Evolutionary conservation across 37 sponge, comb jelly and placozoan genomes (phyloP), one percentile per base, ranked within the genome.

Genomic region (Ianthella basta): DNA sequence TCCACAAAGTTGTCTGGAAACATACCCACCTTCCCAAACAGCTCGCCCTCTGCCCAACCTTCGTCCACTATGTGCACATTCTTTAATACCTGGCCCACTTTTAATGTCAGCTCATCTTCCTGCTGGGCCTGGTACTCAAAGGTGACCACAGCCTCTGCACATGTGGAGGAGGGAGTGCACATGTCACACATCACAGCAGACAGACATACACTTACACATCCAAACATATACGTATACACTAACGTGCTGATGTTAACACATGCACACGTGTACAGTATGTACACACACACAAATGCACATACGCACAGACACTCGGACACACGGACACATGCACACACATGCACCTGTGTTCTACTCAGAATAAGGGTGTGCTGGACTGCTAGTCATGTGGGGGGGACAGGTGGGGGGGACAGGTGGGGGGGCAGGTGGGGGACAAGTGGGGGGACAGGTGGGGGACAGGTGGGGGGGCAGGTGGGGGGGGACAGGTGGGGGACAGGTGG

Each of bases 1-100:
- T 92, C 24, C 33, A 92, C 93, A 89, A 92, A 92, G 78, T 92
- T 92, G 44, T 92, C 93, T 37, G 93, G 93, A 61, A 92, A 92
- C 84, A 92, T 83, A 15, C 93, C 93, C 57, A n/a, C 67, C 15
- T 67, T 59, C 16, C 93, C 93, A 72, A 84, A 83, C 39, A 92
- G 80, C 29, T 79, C 30, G 0, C 93, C 93, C n/a, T 89, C 87
- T 60, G 84, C 86, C 93, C 93, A 92, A 0, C 93, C 93, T 0
- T 92, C 93, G 50, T 89, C 93, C 35, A 91, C 91, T 64, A 60
- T 20, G 2, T 37, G 44, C 18, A 94, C 91, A 72, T 94, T 66
- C 20, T 33, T 34, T 16, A 95, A 72, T 40, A 89, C 59, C n/a
- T 86, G 70, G 8, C 95, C 95, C 39, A 91, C 90, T n/a, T 40